These are phyloP conservation scores for Metaphire vulgaris DNA, from an alignment of 1,140 invertebrate species.

Conservation along the genomic window DNA sequence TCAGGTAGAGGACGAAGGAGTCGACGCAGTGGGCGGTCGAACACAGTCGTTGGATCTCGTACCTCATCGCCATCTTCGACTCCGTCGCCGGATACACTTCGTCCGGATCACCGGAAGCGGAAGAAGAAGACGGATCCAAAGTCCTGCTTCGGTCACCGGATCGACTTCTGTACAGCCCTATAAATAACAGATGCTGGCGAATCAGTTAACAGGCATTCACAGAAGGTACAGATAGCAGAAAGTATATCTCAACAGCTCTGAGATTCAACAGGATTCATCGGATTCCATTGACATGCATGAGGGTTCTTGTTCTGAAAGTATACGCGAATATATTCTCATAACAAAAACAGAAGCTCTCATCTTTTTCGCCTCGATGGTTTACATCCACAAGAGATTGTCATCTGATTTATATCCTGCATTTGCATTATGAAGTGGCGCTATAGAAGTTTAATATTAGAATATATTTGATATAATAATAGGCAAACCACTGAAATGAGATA, in stretches of 20 bases:
- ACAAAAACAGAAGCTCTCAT: too few relatives aligned
- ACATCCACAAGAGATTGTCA: too few relatives aligned
- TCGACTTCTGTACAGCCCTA: neutral
- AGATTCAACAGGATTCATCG: neutral
- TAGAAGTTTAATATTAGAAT: too few relatives aligned
- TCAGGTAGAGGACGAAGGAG: constrained; percentile 55
- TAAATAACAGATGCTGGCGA: neutral
- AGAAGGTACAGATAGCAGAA: neutral
- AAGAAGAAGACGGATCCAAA: too few relatives aligned
- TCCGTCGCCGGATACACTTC: constrained; percentile 44
- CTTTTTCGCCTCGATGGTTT: too few relatives aligned
- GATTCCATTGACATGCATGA: neutral
- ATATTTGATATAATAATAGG: too few relatives aligned
- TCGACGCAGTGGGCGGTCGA: constrained; percentile 54
- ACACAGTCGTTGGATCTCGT: constrained; percentile 55
- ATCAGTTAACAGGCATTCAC: neutral
- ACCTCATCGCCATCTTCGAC: constrained; percentile 54
- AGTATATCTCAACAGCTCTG: neutral
- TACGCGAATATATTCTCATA: too few relatives aligned
- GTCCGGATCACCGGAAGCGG: constrained; percentile 30
- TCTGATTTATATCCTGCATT: too few relatives aligned
- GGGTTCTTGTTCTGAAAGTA: too few relatives aligned
- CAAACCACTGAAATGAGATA: too few relatives aligned
- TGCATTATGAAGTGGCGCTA: too few relatives aligned
- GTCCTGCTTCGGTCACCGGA: neutral